Base-by-base conservation (phyloP, 2,888 invertebrate genomes). In the Pyralis farinalis region DNA sequence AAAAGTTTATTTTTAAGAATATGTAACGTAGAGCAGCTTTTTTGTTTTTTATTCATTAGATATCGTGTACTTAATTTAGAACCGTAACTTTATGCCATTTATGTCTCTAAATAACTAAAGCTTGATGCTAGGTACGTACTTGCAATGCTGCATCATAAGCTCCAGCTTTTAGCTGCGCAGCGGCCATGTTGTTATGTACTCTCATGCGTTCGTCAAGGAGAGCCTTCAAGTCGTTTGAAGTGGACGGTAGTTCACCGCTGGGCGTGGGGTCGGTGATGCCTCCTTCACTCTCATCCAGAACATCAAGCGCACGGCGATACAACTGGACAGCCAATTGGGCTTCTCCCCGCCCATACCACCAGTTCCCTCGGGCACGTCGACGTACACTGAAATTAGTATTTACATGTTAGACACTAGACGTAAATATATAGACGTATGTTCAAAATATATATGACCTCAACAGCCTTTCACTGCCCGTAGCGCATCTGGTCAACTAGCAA, bases 151-250 rank as follows among this genome's bases (percentile, higher is more conserved):
- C 94, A 55, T 96, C 96, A 69, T 92, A 96, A 6, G 96, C 94
- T 40, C 95, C 93, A 28, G 95, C 93, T 89, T 96, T 97, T 53
- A 98, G 91, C 81, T 98, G 97, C 8, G 97, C 96, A 48, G 96
- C 96, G 8, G 97, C 97, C 90, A 98, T 92, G 72, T 98, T 98
- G 71, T 98, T 98, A 63, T 95, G 94, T 1, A 97, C 95, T 61
- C 95, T 93, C 37, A 97, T 85, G 49, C 96, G 87, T 64, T 96
- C 95, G 39, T 96, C 96, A 21, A 97, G 68, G 37, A 97, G 67
- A 27, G 90, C 63, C 39, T 67, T 60, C 3, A 88, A 53, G 0
- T 68, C 71, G 0, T 73, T 73, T 0, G 77, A 69, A 0, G 72
- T 52, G 7, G 82, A 74, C 3, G 71, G 47, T 8, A 88, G 51